These are phyloP conservation scores for Rhabdomys dilectus DNA, from an alignment of 2,113 vertebrate species.

Conservation along the genomic window DNA sequence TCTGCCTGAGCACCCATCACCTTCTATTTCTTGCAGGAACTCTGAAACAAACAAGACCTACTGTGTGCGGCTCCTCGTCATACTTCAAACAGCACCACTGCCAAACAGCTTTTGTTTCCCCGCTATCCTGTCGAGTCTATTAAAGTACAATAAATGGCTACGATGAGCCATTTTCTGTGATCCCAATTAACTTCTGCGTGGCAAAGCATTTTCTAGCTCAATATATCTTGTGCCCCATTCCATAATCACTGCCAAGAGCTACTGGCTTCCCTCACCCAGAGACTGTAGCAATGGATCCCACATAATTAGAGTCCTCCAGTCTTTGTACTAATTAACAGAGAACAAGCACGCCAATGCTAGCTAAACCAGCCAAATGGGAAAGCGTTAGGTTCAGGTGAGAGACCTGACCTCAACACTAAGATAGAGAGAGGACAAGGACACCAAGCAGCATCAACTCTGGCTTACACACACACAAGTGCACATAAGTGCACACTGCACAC, in stretches of 20 bases:
- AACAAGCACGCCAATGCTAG: neutral
- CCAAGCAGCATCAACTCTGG: neutral
- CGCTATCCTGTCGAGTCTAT: neutral
- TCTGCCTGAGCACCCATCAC: neutral
- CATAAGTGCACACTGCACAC: neutral
- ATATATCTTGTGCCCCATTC: neutral
- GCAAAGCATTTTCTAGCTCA: neutral
- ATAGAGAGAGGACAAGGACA: neutral
- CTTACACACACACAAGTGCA: neutral
- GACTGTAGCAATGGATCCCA: neutral
- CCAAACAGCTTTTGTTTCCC: neutral
- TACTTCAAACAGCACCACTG: neutral
- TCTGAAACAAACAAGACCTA: neutral
- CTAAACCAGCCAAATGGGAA: neutral
- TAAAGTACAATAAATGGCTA: slow-evolving; percentile 41
- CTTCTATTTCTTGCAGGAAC: neutral
- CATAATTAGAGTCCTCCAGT: neutral
- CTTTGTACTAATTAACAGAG: neutral
- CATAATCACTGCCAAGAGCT: slow-evolving; percentile 27
- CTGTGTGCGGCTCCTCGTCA: neutral
- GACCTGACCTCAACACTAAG: neutral
- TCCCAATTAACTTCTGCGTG: slow-evolving; percentile 47
- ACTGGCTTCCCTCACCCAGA: neutral
- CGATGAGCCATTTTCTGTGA: neutral
- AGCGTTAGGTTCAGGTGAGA: neutral